Conservation (phyloP, 2,113 vertebrate species). For the Apistogramma diplotaenia region DNA sequence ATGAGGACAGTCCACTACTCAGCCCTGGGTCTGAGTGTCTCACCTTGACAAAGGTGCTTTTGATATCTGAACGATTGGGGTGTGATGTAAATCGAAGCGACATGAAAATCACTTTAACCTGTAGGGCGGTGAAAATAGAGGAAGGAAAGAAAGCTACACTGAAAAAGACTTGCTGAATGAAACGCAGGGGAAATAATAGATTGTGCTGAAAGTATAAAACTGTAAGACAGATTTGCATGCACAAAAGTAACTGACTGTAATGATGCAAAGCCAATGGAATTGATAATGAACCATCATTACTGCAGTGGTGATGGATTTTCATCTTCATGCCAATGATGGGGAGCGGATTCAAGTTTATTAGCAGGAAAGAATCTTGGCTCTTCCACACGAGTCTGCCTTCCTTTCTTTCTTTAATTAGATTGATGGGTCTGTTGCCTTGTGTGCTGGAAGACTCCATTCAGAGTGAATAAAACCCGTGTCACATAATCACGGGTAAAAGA, state of each 20-base stretch:
- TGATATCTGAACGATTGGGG: constrained; percentile 17
- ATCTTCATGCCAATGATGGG: constrained; percentile 1
- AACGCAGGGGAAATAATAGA: not conserved
- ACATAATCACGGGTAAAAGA: not conserved
- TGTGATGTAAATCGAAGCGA: not conserved
- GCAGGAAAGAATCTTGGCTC: not conserved
- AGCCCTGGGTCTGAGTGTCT: constrained; percentile 11
- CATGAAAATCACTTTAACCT: constrained; percentile 23
- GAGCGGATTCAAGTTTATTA: constrained; percentile 28
- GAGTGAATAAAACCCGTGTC: constrained; percentile 4
- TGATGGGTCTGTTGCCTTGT: constrained; percentile 12
- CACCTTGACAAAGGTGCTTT: constrained; percentile 27
- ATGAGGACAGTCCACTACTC: constrained; percentile 9
- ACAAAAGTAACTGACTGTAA: constrained; percentile 20
- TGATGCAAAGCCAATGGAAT: constrained; percentile 16
- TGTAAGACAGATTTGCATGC: constrained; percentile 18
- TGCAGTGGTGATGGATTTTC: not conserved
- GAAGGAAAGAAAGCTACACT: constrained; percentile 5
- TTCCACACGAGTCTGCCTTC: not conserved
- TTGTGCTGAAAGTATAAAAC: not conserved
- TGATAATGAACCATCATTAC: constrained; percentile 37
- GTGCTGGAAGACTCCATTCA: not conserved
- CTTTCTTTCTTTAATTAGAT: constrained; percentile 35
- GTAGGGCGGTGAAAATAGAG: not conserved
- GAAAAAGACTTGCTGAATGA: constrained; percentile 23